Base-by-base conservation (phyloP, 2,888 invertebrate species). In the Myathropa florea region DNA sequence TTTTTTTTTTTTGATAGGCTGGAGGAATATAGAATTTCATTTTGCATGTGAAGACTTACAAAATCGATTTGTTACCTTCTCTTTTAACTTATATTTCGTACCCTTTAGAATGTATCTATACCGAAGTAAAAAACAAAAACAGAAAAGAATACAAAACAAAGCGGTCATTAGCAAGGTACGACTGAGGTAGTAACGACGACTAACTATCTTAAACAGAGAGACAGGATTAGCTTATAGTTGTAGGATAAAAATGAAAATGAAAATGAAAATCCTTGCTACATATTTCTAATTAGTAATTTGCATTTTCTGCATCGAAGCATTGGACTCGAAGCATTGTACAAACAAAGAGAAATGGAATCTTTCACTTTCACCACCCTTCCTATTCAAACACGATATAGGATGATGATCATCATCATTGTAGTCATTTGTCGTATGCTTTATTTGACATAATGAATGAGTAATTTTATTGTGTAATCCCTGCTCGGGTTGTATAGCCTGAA, bases 371-470 rank as follows among this genome's bases (percentile, higher is more conserved):
- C 46, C 46, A 46, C 46, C 46, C 39, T n/a, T 18, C 18, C 18
- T 46, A 1, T n/a, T 9, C 46, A 18, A 18, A 46, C 4, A 46
- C 4, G 6, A 18, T 18, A 7, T 18, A 18, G 2, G 46, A 7
- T 4, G 46, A 46, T 46, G 6, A 28, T 33, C 78, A 30, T 70
- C 36, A 21, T 73, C 67, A 28, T 64, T 59, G 30, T 70, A 53
- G 55, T 83, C 78, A 78, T 86, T 83, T 83, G 86, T 83, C 83
- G 83, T 73, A 83, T 86, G 73, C 70, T 86, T 86, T 86, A 86
- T 86, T 83, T 86, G 86, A 78, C 83, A 83, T 86, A 86, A 83
- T 86, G 86, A 86, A 86, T 86, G 78, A 83, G 83, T 86, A 86
- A 83, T 86, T 86, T 83, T 65, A 83, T 83, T 83, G 83, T 73